Evolutionary conservation across 2,797 vertebrate species (phyloP), one percentile per base, ranked within the genome.

Genomic region (Sebastes trivittatus): DNA sequence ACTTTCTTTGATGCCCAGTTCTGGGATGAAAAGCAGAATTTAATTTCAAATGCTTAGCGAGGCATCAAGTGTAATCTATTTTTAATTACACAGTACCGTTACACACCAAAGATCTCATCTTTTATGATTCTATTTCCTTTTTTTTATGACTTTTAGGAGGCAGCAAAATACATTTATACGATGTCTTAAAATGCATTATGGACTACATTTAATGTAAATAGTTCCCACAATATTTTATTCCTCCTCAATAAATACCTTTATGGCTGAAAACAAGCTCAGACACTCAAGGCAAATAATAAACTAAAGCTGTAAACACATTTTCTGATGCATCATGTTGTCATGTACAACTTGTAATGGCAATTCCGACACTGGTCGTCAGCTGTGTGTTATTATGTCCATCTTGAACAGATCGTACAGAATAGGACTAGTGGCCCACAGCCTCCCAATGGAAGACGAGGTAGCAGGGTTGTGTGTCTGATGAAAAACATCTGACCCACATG

Each of bases 351-450:
- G 4, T 58, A 80, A 36, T 67, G 30, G 49, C 64, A 2, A 64
- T 20, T 54, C n/a, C 65, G 77, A 79, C 72, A 10, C 46, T 80
- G 67, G 55, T 34, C 16, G 90, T 90, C 90, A 89, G 89, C 80
- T 88, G 49, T 92, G 86, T 93, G 87, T 87, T 79, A 58, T 93
- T 85, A 68, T 95, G 92, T 95, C 87, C 91, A 83, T 95, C 94
- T 92, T 93, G 94, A 95, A 96, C 95, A 96, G 96, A 96, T 97
- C 95, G 38, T 95, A 96, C 95, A 95, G 94, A 91, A 95, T 96
- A 95, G 74, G 95, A 93, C 93, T 96, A 95, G 62, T 95, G 94
- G 91, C 88, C 73, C 84, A 93, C 82, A 93, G 83, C 90, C 91
- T 87, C 87, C 89, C 90, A 87, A 79, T 89, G 93, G 90, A 95